Percentiles rank a stretch among this genome's conserved stretches.
Conservation (phyloP, 2,797 vertebrate genomes). For the Oryzias sinensis region DNA sequence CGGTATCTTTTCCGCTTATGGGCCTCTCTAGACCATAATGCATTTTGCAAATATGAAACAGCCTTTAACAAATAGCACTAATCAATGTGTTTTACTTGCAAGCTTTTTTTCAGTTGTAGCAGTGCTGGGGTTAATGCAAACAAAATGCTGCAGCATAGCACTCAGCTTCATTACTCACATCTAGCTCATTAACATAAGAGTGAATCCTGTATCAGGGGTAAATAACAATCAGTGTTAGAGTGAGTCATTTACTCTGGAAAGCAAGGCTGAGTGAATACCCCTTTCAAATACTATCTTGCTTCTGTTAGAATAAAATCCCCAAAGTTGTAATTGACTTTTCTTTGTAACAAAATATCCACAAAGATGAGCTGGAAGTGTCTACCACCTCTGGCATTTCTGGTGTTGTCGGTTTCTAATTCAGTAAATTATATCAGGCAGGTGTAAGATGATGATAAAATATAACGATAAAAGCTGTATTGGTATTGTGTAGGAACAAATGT, state of each 20-base stretch:
- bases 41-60: slow-evolving; percentile 9
- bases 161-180: slow-evolving; percentile 11
- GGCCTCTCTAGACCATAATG: slow-evolving; percentile 11
- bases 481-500: neutral
- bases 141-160: slow-evolving; percentile 2
- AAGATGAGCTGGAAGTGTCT: too few species aligned
- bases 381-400: too few species aligned
- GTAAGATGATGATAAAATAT: neutral
- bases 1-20: slow-evolving; percentile 21
- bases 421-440: neutral
- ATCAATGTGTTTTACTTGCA: slow-evolving; percentile 26
- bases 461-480: neutral
- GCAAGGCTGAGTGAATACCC: slow-evolving; percentile 4
- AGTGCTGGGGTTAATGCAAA: slow-evolving; percentile 7
- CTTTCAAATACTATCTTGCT: neutral
- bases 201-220: slow-evolving; percentile 6
- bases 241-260: slow-evolving; percentile 14
- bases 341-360: too few species aligned
- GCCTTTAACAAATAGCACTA: slow-evolving; percentile 19
- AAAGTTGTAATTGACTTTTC: too few species aligned
- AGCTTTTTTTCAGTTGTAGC: slow-evolving; percentile 14
- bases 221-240: slow-evolving; percentile 19
- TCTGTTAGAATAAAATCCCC: too few species aligned
- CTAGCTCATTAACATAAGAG: slow-evolving; percentile 9
- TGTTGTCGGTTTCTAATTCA: neutral